A percentile compares a stretch with the other conserved stretches of the same genome.
phyloP scores from a whole-genome alignment of 2,888 invertebrate genomes.

The Norana najaformis region DNA sequence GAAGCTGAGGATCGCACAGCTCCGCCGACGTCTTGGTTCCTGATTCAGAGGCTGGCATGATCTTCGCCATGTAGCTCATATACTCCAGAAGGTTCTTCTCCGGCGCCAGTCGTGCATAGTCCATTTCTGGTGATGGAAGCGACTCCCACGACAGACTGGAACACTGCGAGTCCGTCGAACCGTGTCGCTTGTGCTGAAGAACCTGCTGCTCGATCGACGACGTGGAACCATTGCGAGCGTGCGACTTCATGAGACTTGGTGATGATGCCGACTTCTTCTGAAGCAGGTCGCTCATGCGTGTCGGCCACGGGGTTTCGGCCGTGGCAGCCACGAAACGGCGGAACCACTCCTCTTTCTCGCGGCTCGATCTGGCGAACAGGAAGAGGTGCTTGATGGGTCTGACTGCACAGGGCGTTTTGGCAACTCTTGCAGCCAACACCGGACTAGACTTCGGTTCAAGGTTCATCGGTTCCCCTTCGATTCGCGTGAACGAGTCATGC shows the following conservation, averaged over 20 bases:
- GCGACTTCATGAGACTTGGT: not conserved
- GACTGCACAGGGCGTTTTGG: not conserved
- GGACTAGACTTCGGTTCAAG: not conserved
- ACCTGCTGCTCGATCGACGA: conserved; percentile 27
- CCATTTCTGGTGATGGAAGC: not conserved
- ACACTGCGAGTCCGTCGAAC: conserved; percentile 16
- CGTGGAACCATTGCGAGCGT: conserved; percentile 33
- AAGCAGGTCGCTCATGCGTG: conserved; percentile 36
- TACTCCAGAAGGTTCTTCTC: conserved; percentile 45
- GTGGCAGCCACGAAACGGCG: conserved; percentile 50
- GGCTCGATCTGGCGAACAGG: conserved; percentile 35
- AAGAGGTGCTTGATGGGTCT: conserved; percentile 23
- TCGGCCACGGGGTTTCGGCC: conserved; percentile 39
- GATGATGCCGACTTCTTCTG: not conserved
- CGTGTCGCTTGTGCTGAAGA: conserved; percentile 15
- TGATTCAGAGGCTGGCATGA: conserved; percentile 49
- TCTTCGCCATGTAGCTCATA: conserved; percentile 55
- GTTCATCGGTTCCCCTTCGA: not conserved
- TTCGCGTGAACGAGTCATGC: not conserved
- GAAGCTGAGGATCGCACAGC: conserved; percentile 33
- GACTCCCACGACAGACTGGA: not conserved
- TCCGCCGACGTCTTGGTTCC: not conserved
- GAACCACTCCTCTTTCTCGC: conserved; percentile 75
- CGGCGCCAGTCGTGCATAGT: conserved; percentile 30
- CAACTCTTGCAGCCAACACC: not conserved